A percentile compares a stretch with the other conserved stretches of the same genome.
These are phyloP conservation scores for Megalurothrips usitatus DNA, from an alignment of 2,888 invertebrate species.

Conservation along the genomic window DNA sequence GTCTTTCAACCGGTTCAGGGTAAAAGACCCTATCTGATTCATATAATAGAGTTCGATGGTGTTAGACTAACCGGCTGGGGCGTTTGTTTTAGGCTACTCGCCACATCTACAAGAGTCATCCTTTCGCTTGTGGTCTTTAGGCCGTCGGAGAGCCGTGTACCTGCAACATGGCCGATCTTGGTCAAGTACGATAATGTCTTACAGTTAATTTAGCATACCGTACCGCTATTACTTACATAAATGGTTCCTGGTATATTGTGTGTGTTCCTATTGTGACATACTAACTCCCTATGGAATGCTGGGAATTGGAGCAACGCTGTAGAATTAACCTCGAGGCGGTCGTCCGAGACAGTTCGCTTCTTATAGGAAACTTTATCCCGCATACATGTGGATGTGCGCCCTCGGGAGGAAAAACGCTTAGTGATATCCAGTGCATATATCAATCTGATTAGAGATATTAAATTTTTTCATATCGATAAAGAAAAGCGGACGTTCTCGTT, in stretches of 20 bases:
- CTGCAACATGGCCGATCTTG: constrained; percentile 42
- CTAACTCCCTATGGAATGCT: constrained; percentile 15
- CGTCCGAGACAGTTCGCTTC: too few relatives aligned
- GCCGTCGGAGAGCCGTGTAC: constrained; percentile 40
- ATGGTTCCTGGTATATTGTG: constrained; percentile 27
- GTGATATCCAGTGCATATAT: too few relatives aligned
- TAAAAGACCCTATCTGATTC: too few relatives aligned
- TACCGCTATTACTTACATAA: constrained; percentile 26
- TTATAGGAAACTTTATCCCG: too few relatives aligned
- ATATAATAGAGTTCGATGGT: neutral
- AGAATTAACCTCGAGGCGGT: too few relatives aligned
- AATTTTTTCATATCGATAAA: too few relatives aligned
- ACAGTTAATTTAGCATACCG: constrained; percentile 18
- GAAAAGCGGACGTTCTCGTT: too few relatives aligned
- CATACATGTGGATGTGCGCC: too few relatives aligned
- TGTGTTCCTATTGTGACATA: neutral
- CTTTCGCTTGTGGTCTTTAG: constrained; percentile 31
- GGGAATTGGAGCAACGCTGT: neutral
- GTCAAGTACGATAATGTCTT: constrained; percentile 45
- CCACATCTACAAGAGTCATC: constrained; percentile 30
- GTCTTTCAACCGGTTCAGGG: neutral
- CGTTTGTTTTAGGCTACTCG: constrained; percentile 32
- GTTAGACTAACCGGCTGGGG: constrained; percentile 24
- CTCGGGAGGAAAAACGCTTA: too few relatives aligned
- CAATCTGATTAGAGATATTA: too few relatives aligned